Evolutionary conservation across 2,888 invertebrate species (phyloP), one percentile per base, ranked within the genome.

Genomic region (Dryocosmus kuriphilus): DNA sequence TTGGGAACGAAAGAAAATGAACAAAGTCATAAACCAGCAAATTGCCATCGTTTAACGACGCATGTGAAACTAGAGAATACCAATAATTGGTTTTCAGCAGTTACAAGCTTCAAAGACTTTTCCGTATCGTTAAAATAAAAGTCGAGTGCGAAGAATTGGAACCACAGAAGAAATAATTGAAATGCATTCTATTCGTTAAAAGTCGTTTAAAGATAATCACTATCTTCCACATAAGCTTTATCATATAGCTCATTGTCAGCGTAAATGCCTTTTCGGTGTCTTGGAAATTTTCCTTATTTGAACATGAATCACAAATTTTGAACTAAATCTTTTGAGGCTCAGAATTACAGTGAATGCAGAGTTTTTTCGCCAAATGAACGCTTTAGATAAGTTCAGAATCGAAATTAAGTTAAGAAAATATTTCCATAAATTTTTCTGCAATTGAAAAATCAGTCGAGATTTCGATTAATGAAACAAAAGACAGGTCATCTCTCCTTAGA

Each of bases 191-290:
- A 38, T 65, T 65, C 19, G 30, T 65, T 65, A 65, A 65, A 65
- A 38, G 65, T 65, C 65, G 14, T 65, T 63, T 65, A 32, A 32
- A 27, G 65, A 65, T 65, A 65, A 65, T 65, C n/a, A 65, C 11
- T 65, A 32, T 65, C 32, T 24, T n/a, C 7, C 14, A 22, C 30
- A 32, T 65, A 38, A 22, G 19, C 32, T 62, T 65, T 65, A 16
- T 41, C 41, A 16, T 5, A 11, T 11, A 41, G 16, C 16, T 41
- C 41, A 41, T 41, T 41, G 41, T 32, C 22, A 38, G 8, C 65
- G 11, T 19, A 32, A 24, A 57, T 57, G 57, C 14, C 57, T 27
- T 24, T 14, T 24, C 4, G 57, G 24, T 14, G 11, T 3, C 57
- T 57, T 14, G 1, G 57, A 27, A 14, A 57, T 57, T 57, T 24